Percentiles rank a stretch among this genome's conserved stretches.
phyloP scores from a whole-genome alignment of 1,140 invertebrate genomes.

The Hycleus phaleratus region DNA sequence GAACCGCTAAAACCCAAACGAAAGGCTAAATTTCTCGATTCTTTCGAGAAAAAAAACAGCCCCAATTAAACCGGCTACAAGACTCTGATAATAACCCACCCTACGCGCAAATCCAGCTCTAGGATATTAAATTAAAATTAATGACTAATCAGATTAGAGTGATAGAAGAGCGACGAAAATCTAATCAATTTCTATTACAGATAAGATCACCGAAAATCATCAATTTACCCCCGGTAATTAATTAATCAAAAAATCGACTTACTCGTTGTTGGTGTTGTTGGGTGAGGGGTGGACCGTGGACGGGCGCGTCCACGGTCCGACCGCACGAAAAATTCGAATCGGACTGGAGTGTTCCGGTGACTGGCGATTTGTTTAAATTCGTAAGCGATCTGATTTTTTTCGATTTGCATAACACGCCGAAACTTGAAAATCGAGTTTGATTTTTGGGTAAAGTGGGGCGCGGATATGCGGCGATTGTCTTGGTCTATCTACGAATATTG shows the following conservation, averaged over 20 bases:
- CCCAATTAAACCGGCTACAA: too few species aligned
- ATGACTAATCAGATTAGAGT: constrained; percentile 18
- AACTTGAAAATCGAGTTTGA: constrained; percentile 32
- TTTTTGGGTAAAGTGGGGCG: constrained; percentile 3
- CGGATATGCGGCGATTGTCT: neutral
- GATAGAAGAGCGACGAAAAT: constrained; percentile 11
- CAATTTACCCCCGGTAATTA: too few species aligned
- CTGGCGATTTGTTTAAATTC: too few species aligned
- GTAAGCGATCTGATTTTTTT: constrained; percentile 11
- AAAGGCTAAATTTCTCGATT: neutral
- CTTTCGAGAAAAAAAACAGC: too few species aligned
- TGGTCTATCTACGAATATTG: neutral
- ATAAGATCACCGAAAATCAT: neutral
- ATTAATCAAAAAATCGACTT: neutral
- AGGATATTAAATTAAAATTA: constrained; percentile 21
- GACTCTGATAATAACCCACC: too few species aligned
- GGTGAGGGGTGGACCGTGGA: neutral
- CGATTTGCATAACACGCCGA: constrained; percentile 12
- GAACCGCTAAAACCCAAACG: too few species aligned
- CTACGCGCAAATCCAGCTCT: neutral
- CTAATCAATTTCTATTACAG: constrained; percentile 20
- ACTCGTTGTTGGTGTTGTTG: neutral
- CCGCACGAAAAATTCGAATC: constrained; percentile 22
- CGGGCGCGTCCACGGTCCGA: constrained; percentile 18
- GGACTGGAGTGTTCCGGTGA: constrained; percentile 20